A percentile compares a stretch with the other conserved stretches of the same genome.
Evolutionary conservation across 2,888 invertebrate genomes (phyloP).

Genomic region (Patella depressa): DNA sequence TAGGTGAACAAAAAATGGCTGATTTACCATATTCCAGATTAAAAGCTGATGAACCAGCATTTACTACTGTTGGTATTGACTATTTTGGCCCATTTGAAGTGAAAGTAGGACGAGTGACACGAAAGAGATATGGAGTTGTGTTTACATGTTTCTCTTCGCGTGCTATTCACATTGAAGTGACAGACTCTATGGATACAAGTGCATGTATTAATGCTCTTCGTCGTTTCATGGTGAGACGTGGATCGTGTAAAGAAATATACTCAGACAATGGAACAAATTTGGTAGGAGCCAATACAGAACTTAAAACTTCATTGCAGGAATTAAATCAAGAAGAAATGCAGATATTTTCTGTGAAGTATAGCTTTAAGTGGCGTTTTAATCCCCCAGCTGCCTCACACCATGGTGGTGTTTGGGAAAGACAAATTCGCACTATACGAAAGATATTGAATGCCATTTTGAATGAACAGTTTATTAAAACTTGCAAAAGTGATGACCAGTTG

Average conservation of each 20-base stretch:
- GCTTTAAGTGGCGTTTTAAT: slow-evolving; percentile 27
- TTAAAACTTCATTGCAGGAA: slow-evolving; percentile 9
- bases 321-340: slow-evolving; percentile 21
- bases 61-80: slow-evolving; percentile 18
- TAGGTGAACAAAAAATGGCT: slow-evolving; percentile 23
- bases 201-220: no score
- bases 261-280: no score
- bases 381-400: slow-evolving; percentile 28
- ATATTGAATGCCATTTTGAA: no score
- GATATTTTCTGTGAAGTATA: slow-evolving; percentile 13
- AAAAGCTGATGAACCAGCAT: slow-evolving; percentile 9
- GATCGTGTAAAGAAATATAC: no score
- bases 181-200: no score
- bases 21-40: slow-evolving; percentile 22
- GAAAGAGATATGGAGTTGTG: no score
- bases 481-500: slow-evolving; percentile 36
- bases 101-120: neutral
- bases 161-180: no score
- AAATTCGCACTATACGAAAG: no score
- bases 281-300: slow-evolving; percentile 26
- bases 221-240: no score
- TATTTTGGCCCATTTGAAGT: slow-evolving; percentile 26
- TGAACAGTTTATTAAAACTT: slow-evolving; percentile 27
- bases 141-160: no score
- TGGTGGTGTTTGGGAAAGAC: slow-evolving; percentile 36